Evolutionary conservation across 2,888 invertebrate genomes (phyloP).

Genomic region (Lithophane leautieri): DNA sequence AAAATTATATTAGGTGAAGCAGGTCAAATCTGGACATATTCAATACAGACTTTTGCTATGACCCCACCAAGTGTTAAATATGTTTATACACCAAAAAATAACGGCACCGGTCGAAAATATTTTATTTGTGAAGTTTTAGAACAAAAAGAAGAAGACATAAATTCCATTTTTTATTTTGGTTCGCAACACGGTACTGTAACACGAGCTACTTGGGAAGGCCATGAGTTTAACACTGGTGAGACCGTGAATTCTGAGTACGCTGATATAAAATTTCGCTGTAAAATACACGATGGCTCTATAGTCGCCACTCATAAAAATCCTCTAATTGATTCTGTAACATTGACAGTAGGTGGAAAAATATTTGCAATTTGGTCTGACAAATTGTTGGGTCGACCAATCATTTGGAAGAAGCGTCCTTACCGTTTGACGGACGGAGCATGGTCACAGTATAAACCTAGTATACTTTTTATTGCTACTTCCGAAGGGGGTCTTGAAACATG

Average conservation of each 20-base stretch:
- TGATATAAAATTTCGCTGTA: slow-evolving; percentile 84
- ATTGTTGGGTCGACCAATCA: slow-evolving; percentile 90
- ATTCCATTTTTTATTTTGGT: slow-evolving; percentile 79
- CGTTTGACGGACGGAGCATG: slow-evolving; percentile 92
- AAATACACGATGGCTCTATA: slow-evolving; percentile 93
- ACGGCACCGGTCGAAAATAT: slow-evolving; percentile 83
- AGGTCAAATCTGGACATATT: slow-evolving; percentile 80
- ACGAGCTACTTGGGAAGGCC: slow-evolving; percentile 92
- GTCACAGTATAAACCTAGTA: slow-evolving; percentile 94
- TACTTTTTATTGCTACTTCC: slow-evolving; percentile 92
- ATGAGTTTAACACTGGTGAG: slow-evolving; percentile 91
- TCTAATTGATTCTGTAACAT: slow-evolving; percentile 90
- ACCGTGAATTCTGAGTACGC: slow-evolving; percentile 91
- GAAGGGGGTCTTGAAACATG: slow-evolving; percentile 95
- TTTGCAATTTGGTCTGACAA: slow-evolving; percentile 94
- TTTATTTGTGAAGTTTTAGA: slow-evolving; percentile 79
- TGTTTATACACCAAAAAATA: slow-evolving; percentile 75
- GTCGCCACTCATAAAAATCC: slow-evolving; percentile 91
- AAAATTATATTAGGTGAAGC: slow-evolving; percentile 87
- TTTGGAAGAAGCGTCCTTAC: slow-evolving; percentile 92
- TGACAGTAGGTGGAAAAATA: slow-evolving; percentile 94
- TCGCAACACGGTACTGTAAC: slow-evolving; percentile 86
- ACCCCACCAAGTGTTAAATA: slow-evolving; percentile 80
- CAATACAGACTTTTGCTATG: slow-evolving; percentile 85
- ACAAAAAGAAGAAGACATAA: slow-evolving; percentile 78